Conservation (phyloP, 1,140 invertebrate species). For the Cotesia typhae region DNA sequence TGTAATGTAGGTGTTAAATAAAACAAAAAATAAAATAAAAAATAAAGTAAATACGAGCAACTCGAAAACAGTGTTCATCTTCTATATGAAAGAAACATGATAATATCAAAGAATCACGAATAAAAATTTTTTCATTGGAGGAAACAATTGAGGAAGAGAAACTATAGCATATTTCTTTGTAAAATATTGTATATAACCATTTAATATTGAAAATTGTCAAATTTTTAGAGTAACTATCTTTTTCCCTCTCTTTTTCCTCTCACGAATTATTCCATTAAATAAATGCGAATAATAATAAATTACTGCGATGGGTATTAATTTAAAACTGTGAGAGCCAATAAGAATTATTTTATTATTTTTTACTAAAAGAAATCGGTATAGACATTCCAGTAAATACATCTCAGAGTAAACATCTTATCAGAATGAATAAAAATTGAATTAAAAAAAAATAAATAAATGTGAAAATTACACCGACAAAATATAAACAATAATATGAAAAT, state of each 20-base stretch:
- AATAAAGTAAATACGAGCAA: constrained; percentile 41
- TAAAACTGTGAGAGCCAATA: not conserved
- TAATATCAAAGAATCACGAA: constrained; percentile 13
- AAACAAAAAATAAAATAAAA: constrained; percentile 37
- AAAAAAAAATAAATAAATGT: constrained; percentile 16
- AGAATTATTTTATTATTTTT: not conserved
- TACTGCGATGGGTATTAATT: constrained; percentile 7
- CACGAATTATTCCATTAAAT: constrained; percentile 45
- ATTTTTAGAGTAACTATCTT: constrained; percentile 53
- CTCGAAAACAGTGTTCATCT: constrained; percentile 51
- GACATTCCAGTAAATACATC: constrained; percentile 60
- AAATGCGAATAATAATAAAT: constrained; percentile 1
- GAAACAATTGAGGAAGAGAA: constrained; percentile 52
- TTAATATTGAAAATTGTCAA: constrained; percentile 64
- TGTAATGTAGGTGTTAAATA: constrained; percentile 57
- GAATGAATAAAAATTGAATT: constrained; percentile 8
- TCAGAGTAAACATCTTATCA: constrained; percentile 42
- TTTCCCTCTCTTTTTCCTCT: constrained; percentile 53
- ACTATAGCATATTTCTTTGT: constrained; percentile 62
- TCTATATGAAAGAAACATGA: constrained; percentile 53
- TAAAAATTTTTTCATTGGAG: constrained; percentile 30
- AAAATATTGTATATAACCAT: constrained; percentile 66
- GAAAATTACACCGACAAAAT: constrained; percentile 42
- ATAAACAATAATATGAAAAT: constrained; percentile 47
- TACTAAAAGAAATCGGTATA: constrained; percentile 30